Evolutionary conservation across 1,140 invertebrate species (phyloP).

Genomic region (Sarcophaga bullata): DNA sequence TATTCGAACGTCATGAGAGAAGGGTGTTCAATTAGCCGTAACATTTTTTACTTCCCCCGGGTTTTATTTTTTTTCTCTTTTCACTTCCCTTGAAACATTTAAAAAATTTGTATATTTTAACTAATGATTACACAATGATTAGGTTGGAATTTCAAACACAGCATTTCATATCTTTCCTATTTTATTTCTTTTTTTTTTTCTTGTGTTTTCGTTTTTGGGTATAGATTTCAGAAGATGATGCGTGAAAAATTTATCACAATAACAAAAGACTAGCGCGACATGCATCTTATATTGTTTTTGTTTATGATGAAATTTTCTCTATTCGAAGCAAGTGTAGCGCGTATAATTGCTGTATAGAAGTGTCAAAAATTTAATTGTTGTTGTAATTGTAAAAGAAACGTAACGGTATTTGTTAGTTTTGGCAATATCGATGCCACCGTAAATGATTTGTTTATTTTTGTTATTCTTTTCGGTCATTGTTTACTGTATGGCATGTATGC

Average conservation of each 20-base stretch:
- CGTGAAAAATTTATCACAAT: slow-evolving; percentile 45
- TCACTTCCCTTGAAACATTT: neutral
- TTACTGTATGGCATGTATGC: neutral
- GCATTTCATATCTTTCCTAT: neutral
- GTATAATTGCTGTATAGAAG: slow-evolving; percentile 24
- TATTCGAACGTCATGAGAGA: slow-evolving; percentile 49
- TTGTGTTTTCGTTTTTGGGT: neutral
- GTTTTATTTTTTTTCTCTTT: neutral
- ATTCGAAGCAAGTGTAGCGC: slow-evolving; percentile 33
- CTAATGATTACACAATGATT: slow-evolving; percentile 66
- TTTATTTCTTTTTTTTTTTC: neutral
- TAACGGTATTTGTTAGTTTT: slow-evolving; percentile 32
- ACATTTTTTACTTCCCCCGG: slow-evolving; percentile 49
- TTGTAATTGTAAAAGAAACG: neutral
- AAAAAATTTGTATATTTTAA: slow-evolving; percentile 41
- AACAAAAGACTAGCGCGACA: slow-evolving; percentile 25
- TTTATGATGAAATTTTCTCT: neutral
- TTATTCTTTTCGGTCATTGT: neutral
- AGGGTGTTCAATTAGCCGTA: slow-evolving; percentile 65
- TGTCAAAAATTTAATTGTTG: slow-evolving; percentile 3
- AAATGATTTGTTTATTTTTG: slow-evolving; percentile 35
- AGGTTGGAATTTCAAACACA: slow-evolving; percentile 48
- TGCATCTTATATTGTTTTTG: neutral
- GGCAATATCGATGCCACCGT: slow-evolving; percentile 37
- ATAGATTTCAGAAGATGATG: slow-evolving; percentile 29